Base-by-base conservation (phyloP, 2,113 vertebrate species). In the Myiopsitta monachus region DNA sequence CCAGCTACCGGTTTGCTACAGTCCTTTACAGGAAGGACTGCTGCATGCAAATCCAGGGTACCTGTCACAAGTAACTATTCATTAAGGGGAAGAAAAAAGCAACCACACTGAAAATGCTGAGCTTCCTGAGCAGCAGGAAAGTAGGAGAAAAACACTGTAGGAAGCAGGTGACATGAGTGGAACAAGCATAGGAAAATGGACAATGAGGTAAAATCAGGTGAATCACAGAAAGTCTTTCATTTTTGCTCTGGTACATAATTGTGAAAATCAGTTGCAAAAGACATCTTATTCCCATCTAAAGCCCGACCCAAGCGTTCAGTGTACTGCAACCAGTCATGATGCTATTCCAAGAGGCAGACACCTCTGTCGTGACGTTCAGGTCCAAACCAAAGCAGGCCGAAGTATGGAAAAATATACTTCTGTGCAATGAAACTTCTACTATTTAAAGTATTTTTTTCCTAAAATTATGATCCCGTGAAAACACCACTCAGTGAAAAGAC, bases 241-340 rank as follows among this genome's bases (percentile, higher is more conserved):
- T 75, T 81, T 74, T 82, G 15, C 27, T 83, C 17, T 47, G 18
- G 52, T 10, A 77, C 0, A 1, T 11, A 83, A 61, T 17, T 31
- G 31, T 38, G 61, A 90, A 85, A 76, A 30, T 17, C 55, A 54
- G 30, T 15, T 3, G 4, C 31, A 94, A 93, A 92, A 77, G 9
- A 63, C 5, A 54, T 26, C 14, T 75, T 38, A 55, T 11, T 83
- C 8, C n/a, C 44, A 24, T 46, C 43, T 69, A 70, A 85, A 88
- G 33, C 49, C 23, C 30, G 28, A 83, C 23, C 24, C 13, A 47
- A 21, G 14, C 0, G 0, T n/a, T 89, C 4, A 22, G 55, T 4
- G 6, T 21, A 81, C 3, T 59, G 73, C 47, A 87, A 55, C 18
- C 23, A 72, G 47, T 51, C 62, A 74, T 0, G 0, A 33, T 15